Evolutionary conservation across 2,113 vertebrate genomes (phyloP).

Genomic region (Apistogramma diplotaenia): DNA sequence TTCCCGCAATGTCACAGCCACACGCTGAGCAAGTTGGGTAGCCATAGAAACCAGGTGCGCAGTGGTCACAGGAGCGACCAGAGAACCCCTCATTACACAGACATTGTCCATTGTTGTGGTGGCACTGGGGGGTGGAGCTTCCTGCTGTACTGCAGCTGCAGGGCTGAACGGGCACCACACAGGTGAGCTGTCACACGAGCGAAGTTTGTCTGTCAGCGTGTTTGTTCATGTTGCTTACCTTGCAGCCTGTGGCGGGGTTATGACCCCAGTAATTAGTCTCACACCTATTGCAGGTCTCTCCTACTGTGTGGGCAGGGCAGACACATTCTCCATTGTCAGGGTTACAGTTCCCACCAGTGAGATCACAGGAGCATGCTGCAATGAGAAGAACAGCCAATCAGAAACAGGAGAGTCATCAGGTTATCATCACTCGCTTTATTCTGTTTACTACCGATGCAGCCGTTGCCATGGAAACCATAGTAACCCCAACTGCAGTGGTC

Average conservation of each 20-base stretch:
- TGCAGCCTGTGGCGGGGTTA: slow-evolving; percentile 80
- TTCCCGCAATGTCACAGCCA: slow-evolving; percentile 84
- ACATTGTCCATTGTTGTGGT: slow-evolving; percentile 81
- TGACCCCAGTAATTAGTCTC: slow-evolving; percentile 83
- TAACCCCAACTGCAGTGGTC: slow-evolving; percentile 84
- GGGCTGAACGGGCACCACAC: slow-evolving; percentile 62
- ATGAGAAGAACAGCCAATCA: neutral
- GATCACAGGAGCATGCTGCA: slow-evolving; percentile 87
- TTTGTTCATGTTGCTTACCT: slow-evolving; percentile 72
- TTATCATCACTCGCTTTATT: fast-evolving
- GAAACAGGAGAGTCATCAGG: neutral
- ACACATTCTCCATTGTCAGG: slow-evolving; percentile 81
- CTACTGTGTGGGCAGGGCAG: slow-evolving; percentile 86
- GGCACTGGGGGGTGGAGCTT: slow-evolving; percentile 77
- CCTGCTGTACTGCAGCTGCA: slow-evolving; percentile 84
- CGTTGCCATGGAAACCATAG: slow-evolving; percentile 73
- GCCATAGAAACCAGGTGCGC: slow-evolving; percentile 82
- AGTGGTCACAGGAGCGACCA: slow-evolving; percentile 79
- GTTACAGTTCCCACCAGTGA: slow-evolving; percentile 87
- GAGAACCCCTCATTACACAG: slow-evolving; percentile 79
- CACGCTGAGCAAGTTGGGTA: slow-evolving; percentile 87
- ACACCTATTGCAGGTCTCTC: slow-evolving; percentile 83
- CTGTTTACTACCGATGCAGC: slow-evolving; percentile 82
- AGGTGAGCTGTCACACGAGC: fast-evolving
- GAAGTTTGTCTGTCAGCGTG: neutral